Percentiles rank a stretch among this genome's conserved stretches.
These are phyloP conservation scores for Mactromeris polynyma DNA, from an alignment of 2,888 invertebrate genomes.

Conservation along the genomic window DNA sequence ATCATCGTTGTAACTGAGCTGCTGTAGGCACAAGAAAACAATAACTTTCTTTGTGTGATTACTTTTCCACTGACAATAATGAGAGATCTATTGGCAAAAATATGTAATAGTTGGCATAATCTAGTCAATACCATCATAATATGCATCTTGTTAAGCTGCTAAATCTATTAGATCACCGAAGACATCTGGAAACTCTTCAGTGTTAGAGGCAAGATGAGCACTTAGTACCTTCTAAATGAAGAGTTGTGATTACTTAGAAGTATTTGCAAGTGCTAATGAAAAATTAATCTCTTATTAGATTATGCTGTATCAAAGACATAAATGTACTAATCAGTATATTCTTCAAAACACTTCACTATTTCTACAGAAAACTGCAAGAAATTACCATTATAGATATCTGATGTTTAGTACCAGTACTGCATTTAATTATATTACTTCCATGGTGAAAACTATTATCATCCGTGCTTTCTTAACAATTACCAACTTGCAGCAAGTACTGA, in stretches of 20 bases:
- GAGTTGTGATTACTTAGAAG: neutral
- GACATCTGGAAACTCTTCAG: conserved; percentile 25
- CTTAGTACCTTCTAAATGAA: neutral
- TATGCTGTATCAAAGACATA: neutral
- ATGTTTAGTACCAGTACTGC: no score
- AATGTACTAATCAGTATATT: neutral
- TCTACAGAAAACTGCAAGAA: no score
- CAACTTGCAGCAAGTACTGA: no score
- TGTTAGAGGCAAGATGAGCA: neutral
- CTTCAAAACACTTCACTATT: neutral
- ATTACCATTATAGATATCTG: no score
- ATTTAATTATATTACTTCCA: no score
- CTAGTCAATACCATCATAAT: conserved; percentile 32
- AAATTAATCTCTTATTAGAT: neutral
- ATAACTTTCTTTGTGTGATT: neutral
- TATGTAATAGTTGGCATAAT: conserved; percentile 15
- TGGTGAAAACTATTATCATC: no score
- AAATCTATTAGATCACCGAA: neutral
- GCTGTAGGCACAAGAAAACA: neutral
- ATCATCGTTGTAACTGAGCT: neutral
- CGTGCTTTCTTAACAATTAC: no score
- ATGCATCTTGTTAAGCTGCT: conserved; percentile 10
- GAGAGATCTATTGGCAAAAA: conserved; percentile 34
- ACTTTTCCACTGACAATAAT: conserved; percentile 18
- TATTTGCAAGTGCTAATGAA: conserved; percentile 4